Evolutionary conservation across 2,113 vertebrate species (phyloP).

Genomic region (Indicator indicator): DNA sequence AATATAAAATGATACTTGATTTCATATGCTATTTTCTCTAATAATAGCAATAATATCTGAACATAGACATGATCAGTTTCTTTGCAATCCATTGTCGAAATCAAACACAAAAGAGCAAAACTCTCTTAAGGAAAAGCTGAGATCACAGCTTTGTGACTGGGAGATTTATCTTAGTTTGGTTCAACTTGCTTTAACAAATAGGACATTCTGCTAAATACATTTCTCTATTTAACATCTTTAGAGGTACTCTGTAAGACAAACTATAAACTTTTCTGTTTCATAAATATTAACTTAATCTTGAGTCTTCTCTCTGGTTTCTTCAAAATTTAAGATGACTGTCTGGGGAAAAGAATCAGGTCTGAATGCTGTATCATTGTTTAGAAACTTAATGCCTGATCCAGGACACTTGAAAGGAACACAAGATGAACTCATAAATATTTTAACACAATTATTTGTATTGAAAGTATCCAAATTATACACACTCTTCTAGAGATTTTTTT

Average conservation of each 20-base stretch:
- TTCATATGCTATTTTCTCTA: background rate
- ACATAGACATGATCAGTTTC: background rate
- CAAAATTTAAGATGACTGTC: background rate
- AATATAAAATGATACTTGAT: background rate
- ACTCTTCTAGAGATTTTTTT: background rate
- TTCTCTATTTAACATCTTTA: background rate
- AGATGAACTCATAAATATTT: background rate
- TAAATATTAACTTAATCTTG: background rate
- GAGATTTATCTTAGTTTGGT: background rate
- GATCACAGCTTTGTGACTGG: background rate
- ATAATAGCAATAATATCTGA: background rate
- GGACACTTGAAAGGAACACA: background rate
- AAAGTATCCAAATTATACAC: background rate
- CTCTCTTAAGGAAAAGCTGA: background rate
- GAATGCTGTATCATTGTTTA: accelerated
- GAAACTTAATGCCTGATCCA: background rate
- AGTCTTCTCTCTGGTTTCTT: background rate
- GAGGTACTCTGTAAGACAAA: background rate
- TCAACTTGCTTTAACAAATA: background rate
- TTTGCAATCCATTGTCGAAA: background rate
- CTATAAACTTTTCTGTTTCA: background rate
- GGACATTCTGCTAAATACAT: background rate
- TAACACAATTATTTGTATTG: background rate
- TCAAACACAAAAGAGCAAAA: background rate
- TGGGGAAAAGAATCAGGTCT: background rate